Percentiles rank a stretch among this genome's conserved stretches.
Conservation (phyloP, 2,113 vertebrate genomes). For the Tylochromis polylepis region DNA sequence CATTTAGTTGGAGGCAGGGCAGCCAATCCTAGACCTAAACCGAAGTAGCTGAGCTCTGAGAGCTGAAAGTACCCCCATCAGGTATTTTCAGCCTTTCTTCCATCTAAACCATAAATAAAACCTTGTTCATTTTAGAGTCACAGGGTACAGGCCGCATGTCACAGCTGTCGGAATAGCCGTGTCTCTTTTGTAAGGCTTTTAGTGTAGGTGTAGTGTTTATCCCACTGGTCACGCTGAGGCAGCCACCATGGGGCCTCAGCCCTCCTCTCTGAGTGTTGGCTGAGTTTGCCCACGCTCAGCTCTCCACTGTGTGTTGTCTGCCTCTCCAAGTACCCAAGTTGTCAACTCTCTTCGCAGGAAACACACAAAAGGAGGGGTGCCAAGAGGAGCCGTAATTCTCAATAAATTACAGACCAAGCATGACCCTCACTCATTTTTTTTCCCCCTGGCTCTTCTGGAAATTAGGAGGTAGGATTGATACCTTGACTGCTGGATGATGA, state of each 20-base stretch:
- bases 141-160: conserved; percentile 48
- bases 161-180: conserved; percentile 52
- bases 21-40: conserved; percentile 1
- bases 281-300: conserved; percentile 60
- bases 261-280: conserved; percentile 50
- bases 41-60: conserved; percentile 38
- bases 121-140: conserved; percentile 50
- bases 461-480: conserved; percentile 26
- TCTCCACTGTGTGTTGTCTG: conserved; percentile 38
- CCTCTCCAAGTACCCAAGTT: conserved; percentile 33
- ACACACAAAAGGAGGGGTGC: background rate
- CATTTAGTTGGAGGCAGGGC: background rate
- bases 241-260: conserved; percentile 53
- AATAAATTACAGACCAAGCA: conserved; percentile 32
- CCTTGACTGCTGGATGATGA: conserved; percentile 2
- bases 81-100: conserved; percentile 52
- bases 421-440: background rate
- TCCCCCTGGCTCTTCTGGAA: background rate
- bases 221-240: conserved; percentile 55
- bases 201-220: conserved; percentile 72
- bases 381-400: background rate
- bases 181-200: conserved; percentile 69
- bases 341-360: conserved; percentile 38
- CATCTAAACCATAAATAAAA: conserved; percentile 60
- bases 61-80: conserved; percentile 48